phyloP scores from a whole-genome alignment of 2,113 vertebrate genomes.

The Mirza zaza region DNA sequence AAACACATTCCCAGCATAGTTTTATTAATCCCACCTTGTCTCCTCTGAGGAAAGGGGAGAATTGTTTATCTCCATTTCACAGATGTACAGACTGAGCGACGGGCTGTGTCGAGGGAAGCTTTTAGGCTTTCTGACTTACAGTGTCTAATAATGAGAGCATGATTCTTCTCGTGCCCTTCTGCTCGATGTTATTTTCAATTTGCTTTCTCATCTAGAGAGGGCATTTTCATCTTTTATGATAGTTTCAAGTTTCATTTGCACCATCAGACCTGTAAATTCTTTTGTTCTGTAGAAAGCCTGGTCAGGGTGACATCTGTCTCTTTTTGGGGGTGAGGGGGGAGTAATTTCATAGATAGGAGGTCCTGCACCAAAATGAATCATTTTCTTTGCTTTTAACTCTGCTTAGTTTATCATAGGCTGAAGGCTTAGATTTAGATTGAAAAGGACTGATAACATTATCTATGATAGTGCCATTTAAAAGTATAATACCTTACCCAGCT shows the following conservation, averaged over 20 bases:
- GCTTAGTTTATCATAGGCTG: constrained; percentile 25
- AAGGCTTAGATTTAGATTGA: constrained; percentile 23
- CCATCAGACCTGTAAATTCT: constrained; percentile 58
- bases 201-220: constrained; percentile 29
- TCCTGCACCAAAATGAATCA: constrained; percentile 12
- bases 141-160: not conserved
- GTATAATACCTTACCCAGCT: not conserved
- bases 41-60: not conserved
- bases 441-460: constrained; percentile 16
- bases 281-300: constrained; percentile 56
- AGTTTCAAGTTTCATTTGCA: constrained; percentile 65
- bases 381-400: constrained; percentile 60
- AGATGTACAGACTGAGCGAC: constrained; percentile 43
- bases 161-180: not conserved
- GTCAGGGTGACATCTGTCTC: constrained; percentile 56
- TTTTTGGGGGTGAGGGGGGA: not conserved
- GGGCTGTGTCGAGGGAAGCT: not conserved
- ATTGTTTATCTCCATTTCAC: constrained; percentile 19
- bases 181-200: constrained; percentile 48
- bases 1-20: not conserved
- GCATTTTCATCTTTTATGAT: constrained; percentile 66
- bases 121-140: not conserved
- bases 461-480: not conserved
- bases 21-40: not conserved
- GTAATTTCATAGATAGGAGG: constrained; percentile 17